These are phyloP conservation scores for Tetropium fuscum DNA, from an alignment of 2,888 invertebrate genomes.

Conservation along the genomic window DNA sequence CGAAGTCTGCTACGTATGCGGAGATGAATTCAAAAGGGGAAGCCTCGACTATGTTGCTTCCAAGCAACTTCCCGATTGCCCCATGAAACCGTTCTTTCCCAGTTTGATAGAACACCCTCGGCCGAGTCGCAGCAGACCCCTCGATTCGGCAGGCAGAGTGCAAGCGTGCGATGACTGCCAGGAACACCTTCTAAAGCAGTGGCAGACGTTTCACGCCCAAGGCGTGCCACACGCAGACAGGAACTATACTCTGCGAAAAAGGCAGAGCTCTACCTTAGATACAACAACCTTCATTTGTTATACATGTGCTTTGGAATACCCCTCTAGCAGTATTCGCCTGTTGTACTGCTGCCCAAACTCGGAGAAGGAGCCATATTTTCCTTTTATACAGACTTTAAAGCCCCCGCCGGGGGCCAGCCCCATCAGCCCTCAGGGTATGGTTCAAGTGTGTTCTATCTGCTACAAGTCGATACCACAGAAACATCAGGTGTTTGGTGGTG, in stretches of 20 bases:
- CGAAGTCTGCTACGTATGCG: conserved; percentile 92
- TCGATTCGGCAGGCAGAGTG: conserved; percentile 81
- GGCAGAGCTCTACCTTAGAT: conserved; percentile 75
- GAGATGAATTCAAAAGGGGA: conserved; percentile 87
- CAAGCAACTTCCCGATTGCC: conserved; percentile 67
- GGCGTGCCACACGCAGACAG: conserved; percentile 82
- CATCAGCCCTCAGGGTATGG: conserved; percentile 91
- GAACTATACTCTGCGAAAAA: conserved; percentile 83
- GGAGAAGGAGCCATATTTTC: conserved; percentile 90
- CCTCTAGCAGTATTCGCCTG: conserved; percentile 82
- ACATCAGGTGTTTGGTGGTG: conserved; percentile 73
- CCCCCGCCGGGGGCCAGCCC: conserved; percentile 89
- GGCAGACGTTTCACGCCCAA: conserved; percentile 77
- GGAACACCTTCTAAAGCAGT: conserved; percentile 87
- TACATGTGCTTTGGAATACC: conserved; percentile 86
- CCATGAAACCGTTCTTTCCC: conserved; percentile 59
- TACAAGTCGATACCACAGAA: conserved; percentile 85
- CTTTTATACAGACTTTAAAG: conserved; percentile 85
- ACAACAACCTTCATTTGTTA: conserved; percentile 88
- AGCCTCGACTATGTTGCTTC: conserved; percentile 79
- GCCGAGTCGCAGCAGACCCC: conserved; percentile 86
- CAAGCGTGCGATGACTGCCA: conserved; percentile 88
- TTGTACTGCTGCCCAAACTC: conserved; percentile 88
- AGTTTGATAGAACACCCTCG: conserved; percentile 82
- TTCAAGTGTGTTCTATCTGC: conserved; percentile 89